phyloP scores from a whole-genome alignment of 2,113 vertebrate genomes.

The Pachycephala philippinensis region DNA sequence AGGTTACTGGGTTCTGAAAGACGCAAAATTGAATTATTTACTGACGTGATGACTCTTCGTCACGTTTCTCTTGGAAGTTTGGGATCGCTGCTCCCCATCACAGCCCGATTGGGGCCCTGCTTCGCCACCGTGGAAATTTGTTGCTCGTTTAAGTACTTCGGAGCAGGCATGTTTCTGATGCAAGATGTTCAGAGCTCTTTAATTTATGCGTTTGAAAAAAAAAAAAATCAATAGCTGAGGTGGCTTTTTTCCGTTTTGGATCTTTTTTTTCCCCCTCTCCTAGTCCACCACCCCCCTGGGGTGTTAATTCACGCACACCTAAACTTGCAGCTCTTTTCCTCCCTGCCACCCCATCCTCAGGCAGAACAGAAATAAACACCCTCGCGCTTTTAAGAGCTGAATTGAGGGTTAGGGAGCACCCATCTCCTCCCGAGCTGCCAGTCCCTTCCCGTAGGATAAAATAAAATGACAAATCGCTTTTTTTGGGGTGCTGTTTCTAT shows the following conservation, averaged over 20 bases:
- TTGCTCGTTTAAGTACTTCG: not conserved
- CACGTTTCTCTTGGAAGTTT: constrained; percentile 62
- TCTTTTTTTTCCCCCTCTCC: fast-evolving
- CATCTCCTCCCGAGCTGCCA: not conserved
- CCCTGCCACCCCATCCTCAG: not conserved
- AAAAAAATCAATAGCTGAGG: not conserved
- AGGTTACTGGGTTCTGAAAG: constrained; percentile 74
- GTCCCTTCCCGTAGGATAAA: not conserved
- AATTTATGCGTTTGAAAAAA: not conserved
- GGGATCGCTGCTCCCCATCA: not conserved
- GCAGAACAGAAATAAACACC: not conserved
- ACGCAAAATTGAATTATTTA: constrained; percentile 73
- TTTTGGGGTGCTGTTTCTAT: not conserved
- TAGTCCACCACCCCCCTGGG: too few relatives aligned
- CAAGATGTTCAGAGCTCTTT: not conserved
- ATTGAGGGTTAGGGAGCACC: not conserved
- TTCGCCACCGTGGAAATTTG: not conserved
- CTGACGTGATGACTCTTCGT: constrained; percentile 62
- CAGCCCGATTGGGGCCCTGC: not conserved
- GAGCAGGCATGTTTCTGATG: not conserved
- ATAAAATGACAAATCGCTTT: not conserved
- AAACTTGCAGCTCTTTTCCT: not conserved
- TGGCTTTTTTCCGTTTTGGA: not conserved
- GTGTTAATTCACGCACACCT: not conserved
- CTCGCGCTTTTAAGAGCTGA: not conserved